Conservation (phyloP, 2,888 invertebrate species). For the Brachypterus glaber region DNA sequence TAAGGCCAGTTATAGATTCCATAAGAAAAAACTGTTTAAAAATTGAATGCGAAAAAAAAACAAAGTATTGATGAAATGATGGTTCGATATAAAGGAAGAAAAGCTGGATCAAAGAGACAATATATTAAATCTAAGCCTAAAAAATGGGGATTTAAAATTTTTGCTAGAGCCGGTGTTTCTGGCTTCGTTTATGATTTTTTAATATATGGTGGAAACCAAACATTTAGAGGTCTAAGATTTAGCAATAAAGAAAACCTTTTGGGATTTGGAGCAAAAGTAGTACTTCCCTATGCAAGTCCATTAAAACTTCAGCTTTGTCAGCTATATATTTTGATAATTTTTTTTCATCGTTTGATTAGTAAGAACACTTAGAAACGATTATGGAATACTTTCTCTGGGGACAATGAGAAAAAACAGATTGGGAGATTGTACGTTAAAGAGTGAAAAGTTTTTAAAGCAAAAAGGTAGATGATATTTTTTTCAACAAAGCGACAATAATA, state of each 20-base stretch:
- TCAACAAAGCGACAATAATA: not conserved
- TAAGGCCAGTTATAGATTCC: slow-evolving; percentile 14
- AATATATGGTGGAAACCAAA: slow-evolving; percentile 16
- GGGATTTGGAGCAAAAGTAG: slow-evolving; percentile 6
- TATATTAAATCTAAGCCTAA: too few relatives aligned
- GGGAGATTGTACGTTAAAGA: not conserved
- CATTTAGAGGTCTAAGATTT: slow-evolving; percentile 10
- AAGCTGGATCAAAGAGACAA: too few relatives aligned
- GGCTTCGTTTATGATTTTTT: slow-evolving; percentile 19
- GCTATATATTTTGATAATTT: slow-evolving; percentile 9
- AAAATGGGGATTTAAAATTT: slow-evolving; percentile 23
- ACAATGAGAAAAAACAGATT: slow-evolving; percentile 4
- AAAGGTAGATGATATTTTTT: slow-evolving; percentile 4
- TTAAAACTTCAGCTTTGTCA: slow-evolving; percentile 3
- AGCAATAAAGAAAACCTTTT: not conserved
- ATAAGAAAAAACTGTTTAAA: slow-evolving; percentile 14
- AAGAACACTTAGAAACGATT: slow-evolving; percentile 6
- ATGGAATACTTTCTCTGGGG: slow-evolving; percentile 7
- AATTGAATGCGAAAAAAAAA: slow-evolving; percentile 13
- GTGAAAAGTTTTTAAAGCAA: slow-evolving; percentile 6
- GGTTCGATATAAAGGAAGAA: slow-evolving; percentile 18
- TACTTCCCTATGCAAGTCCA: slow-evolving; percentile 7
- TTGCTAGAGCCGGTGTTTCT: slow-evolving; percentile 16
- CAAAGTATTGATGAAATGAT: slow-evolving; percentile 18
- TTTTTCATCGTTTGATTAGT: slow-evolving; percentile 3